phyloP scores from a whole-genome alignment of 2,888 invertebrate genomes.

The Drosophila phalerata region DNA sequence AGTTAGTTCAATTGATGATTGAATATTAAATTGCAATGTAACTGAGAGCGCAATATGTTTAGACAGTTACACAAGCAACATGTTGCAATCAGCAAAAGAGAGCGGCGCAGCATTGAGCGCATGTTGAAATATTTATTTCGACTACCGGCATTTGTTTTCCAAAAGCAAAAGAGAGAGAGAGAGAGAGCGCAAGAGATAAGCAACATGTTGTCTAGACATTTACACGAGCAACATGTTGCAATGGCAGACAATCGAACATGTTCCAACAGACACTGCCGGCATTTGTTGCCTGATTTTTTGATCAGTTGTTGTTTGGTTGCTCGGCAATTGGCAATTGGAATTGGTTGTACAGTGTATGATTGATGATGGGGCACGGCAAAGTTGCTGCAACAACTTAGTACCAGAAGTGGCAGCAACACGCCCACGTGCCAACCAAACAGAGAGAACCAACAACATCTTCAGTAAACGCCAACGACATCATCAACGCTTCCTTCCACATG shows the following conservation, averaged over 20 bases:
- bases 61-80: constrained; percentile 65
- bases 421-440: constrained; percentile 29
- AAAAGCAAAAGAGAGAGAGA: neutral
- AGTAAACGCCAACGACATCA: constrained; percentile 38
- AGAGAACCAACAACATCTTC: constrained; percentile 25
- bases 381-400: constrained; percentile 12
- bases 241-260: constrained; percentile 19
- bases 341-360: constrained; percentile 35
- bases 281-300: constrained; percentile 25
- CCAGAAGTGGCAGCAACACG: constrained; percentile 29
- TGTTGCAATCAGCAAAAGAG: constrained; percentile 50
- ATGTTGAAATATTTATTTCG: constrained; percentile 21
- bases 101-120: constrained; percentile 43
- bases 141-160: constrained; percentile 39
- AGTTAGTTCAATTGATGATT: neutral
- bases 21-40: constrained; percentile 17
- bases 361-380: constrained; percentile 42
- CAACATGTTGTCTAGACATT: constrained; percentile 34
- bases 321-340: constrained; percentile 33
- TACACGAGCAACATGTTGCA: constrained; percentile 25
- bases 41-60: constrained; percentile 49
- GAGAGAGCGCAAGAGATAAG: constrained; percentile 1
- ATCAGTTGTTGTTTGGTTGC: constrained; percentile 9
- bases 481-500: constrained; percentile 48
- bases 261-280: constrained; percentile 40